phyloP scores from a whole-genome alignment of 2,113 vertebrate genomes.

The Brachyistius frenatus region DNA sequence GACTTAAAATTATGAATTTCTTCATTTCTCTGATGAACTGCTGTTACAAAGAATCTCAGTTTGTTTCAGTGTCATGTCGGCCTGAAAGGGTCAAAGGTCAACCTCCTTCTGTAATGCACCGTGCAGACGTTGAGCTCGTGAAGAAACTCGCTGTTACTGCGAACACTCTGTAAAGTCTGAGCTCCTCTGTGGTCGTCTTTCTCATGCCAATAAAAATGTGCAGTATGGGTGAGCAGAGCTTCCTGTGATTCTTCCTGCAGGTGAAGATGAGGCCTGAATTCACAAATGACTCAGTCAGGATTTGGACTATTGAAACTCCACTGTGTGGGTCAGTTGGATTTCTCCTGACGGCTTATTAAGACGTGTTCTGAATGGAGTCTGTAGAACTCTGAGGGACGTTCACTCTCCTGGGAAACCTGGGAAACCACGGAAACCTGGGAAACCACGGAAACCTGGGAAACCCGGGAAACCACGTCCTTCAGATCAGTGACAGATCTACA shows the following conservation, averaged over 20 bases:
- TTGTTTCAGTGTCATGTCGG: background rate
- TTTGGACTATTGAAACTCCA: too few relatives aligned
- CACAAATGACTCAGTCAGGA: too few relatives aligned
- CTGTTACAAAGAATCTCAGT: constrained; percentile 1
- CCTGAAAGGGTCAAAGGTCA: constrained; percentile 18
- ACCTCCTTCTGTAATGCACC: background rate
- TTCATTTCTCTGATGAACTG: background rate
- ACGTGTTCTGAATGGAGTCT: too few relatives aligned
- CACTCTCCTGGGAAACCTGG: too few relatives aligned
- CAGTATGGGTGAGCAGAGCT: background rate
- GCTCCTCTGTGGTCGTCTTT: background rate
- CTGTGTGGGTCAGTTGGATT: too few relatives aligned
- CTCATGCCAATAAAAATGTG: constrained; percentile 42
- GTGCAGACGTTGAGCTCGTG: background rate
- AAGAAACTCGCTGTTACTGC: constrained; percentile 26
- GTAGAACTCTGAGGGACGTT: too few relatives aligned
- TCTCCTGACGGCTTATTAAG: too few relatives aligned
- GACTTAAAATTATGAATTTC: background rate
- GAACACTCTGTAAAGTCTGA: background rate
- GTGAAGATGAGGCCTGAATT: too few relatives aligned
- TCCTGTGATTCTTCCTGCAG: constrained; percentile 1
- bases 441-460: too few relatives aligned
- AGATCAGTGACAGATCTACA: too few relatives aligned
- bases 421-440: too few relatives aligned
- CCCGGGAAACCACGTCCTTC: too few relatives aligned